These are phyloP conservation scores for Sapajus apella DNA, from an alignment of 2,113 vertebrate genomes.

Conservation along the genomic window DNA sequence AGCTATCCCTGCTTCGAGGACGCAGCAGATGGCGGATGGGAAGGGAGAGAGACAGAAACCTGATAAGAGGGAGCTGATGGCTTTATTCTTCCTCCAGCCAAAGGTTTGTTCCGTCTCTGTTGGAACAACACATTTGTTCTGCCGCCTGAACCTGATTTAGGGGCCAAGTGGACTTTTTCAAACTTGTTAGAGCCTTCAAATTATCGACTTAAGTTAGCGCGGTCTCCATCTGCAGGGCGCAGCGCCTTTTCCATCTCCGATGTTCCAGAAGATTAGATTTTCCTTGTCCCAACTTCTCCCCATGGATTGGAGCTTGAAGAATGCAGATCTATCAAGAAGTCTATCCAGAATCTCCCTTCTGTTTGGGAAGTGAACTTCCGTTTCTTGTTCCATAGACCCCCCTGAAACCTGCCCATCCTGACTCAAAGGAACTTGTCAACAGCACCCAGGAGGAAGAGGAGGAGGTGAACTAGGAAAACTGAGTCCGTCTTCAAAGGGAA, in stretches of 20 bases:
- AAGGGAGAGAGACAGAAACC: background rate
- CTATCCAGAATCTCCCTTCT: background rate
- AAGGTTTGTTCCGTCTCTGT: conserved; percentile 7
- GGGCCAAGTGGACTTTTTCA: background rate
- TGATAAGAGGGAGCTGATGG: background rate
- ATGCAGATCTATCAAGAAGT: background rate
- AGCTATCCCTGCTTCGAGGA: background rate
- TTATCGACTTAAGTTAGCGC: background rate
- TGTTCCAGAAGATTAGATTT: background rate
- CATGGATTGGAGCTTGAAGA: background rate
- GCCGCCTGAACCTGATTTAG: background rate
- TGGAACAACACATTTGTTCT: conserved; percentile 11
- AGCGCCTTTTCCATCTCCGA: rapidly evolving
- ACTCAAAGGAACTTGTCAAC: background rate
- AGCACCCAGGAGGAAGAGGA: rapidly evolving
- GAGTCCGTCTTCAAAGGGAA: rapidly evolving
- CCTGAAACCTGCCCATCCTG: rapidly evolving
- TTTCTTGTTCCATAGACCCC: background rate
- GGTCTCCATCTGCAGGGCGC: rapidly evolving
- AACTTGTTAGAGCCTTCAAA: background rate
- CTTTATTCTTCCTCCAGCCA: background rate
- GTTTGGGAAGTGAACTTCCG: background rate
- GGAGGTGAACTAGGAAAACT: rapidly evolving
- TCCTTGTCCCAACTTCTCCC: background rate
- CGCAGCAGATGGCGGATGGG: background rate